Evolutionary conservation across 2,113 vertebrate genomes (phyloP), one percentile per base, ranked within the genome.

Genomic region (Menidia beryllina): DNA sequence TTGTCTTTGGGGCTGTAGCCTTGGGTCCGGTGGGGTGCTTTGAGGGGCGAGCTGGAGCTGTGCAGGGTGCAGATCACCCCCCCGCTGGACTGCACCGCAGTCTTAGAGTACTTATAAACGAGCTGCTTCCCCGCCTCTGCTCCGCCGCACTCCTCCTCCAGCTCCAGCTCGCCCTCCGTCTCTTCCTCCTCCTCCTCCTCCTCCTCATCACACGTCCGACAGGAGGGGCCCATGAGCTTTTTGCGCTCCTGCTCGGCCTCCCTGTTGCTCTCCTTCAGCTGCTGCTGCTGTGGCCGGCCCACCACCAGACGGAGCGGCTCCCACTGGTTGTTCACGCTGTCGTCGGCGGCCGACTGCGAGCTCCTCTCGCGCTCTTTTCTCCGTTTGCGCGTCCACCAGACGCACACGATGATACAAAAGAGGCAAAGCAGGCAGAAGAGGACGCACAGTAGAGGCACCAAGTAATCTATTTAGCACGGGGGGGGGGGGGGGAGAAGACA

Each of bases 321-420:
- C 95, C 96, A 97, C 82, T 97, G 97, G 93, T 99, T 98, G 93
- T 98, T 99, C 79, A 95, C 84, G 61, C 87, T 94, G 51, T 96
- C 95, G 23, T 95, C 96, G 20, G 85, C 75, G 0, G 93, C 84
- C 19, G 92, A 89, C 26, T 86, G 93, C 0, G 63, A 7, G 59
- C 91, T 90, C 91, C 96, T 93, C 89, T 99, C 96, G 0, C 97
- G 91, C 81, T 95, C 97, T 97, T 99, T 99, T 95, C 96, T 96
- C 45, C 97, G 93, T 66, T 98, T 98, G 59, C 96, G 94, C 0
- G 94, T 98, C 97, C 97, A 98, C 97, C 97, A 98, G 53, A 97
- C 93, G 0, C 96, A 98, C 30, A 98, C 89, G 19, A 93, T 94
- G 75, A 96, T 93, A 19, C 97, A 98, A 60, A 94, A 93, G 76